Percentiles rank a stretch among this genome's conserved stretches.
Conservation (phyloP, 2,888 invertebrate genomes). For the Trilocha varians region DNA sequence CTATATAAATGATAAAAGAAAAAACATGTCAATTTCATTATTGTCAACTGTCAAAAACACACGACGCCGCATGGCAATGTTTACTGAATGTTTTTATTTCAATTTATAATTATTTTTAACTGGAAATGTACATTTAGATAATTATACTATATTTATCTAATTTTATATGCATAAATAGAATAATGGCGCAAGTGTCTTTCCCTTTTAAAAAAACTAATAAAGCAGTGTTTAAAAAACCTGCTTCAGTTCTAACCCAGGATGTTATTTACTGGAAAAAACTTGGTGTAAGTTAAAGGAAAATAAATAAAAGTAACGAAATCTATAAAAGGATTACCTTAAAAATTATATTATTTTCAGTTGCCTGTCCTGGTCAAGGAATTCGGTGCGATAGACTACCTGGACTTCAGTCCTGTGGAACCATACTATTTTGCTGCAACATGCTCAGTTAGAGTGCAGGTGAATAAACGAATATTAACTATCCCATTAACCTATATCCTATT, state of each 20-base stretch:
- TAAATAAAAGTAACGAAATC: neutral
- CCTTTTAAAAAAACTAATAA: constrained; percentile 82
- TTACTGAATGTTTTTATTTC: neutral
- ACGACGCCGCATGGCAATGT: constrained; percentile 7
- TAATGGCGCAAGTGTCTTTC: constrained; percentile 58
- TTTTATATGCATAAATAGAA: neutral
- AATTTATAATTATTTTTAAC: neutral
- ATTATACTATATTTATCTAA: neutral
- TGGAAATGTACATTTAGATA: neutral
- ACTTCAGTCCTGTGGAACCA: constrained; percentile 91
- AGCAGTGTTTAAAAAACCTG: constrained; percentile 77
- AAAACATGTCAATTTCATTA: neutral
- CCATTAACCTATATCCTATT: too few relatives aligned
- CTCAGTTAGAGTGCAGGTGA: constrained; percentile 85
- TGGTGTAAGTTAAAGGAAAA: constrained; percentile 73
- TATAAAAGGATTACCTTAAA: neutral
- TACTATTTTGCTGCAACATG: constrained; percentile 94
- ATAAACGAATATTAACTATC: too few relatives aligned
- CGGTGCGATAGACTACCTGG: constrained; percentile 91
- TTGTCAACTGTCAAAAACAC: constrained; percentile 16
- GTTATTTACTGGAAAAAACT: constrained; percentile 91
- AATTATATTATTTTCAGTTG: constrained; percentile 69
- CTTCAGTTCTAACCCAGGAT: constrained; percentile 82
- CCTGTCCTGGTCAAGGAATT: constrained; percentile 93
- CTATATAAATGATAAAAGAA: too few relatives aligned